Conservation (phyloP, 2,888 invertebrate species). For the Nycteola revayana region DNA sequence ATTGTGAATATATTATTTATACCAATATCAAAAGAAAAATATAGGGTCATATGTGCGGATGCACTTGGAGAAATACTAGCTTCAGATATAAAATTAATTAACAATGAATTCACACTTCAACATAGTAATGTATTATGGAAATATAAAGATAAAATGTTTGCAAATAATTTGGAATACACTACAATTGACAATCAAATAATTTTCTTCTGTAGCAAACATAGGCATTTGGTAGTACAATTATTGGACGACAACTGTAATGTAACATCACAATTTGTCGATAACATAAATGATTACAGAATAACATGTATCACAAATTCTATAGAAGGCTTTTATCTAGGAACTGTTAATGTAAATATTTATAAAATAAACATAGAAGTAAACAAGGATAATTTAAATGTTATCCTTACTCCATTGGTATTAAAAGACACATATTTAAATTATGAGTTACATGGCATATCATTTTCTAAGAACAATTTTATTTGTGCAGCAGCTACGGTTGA, state of each 20-base stretch:
- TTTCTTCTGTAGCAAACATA: conserved; percentile 57
- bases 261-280: conserved; percentile 45
- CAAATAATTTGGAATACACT: conserved; percentile 38
- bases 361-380: conserved; percentile 37
- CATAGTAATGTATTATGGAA: conserved; percentile 46
- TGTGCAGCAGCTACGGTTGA: conserved; percentile 46
- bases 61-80: conserved; percentile 47
- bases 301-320: conserved; percentile 39
- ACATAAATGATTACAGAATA: conserved; percentile 62
- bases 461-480: conserved; percentile 49
- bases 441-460: conserved; percentile 47
- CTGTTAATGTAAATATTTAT: conserved; percentile 52
- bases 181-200: conserved; percentile 40
- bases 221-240: conserved; percentile 55
- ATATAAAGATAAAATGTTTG: conserved; percentile 58
- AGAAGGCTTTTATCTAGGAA: conserved; percentile 43
- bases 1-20: conserved; percentile 53
- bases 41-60: conserved; percentile 49
- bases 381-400: conserved; percentile 31
- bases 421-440: conserved; percentile 43
- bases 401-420: conserved; percentile 31
- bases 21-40: conserved; percentile 26
- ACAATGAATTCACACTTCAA: conserved; percentile 29
- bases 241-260: conserved; percentile 44
- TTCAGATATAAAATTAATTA: conserved; percentile 38